Conservation (phyloP, 2,113 vertebrate species). For the Potamarius usumacintae region DNA sequence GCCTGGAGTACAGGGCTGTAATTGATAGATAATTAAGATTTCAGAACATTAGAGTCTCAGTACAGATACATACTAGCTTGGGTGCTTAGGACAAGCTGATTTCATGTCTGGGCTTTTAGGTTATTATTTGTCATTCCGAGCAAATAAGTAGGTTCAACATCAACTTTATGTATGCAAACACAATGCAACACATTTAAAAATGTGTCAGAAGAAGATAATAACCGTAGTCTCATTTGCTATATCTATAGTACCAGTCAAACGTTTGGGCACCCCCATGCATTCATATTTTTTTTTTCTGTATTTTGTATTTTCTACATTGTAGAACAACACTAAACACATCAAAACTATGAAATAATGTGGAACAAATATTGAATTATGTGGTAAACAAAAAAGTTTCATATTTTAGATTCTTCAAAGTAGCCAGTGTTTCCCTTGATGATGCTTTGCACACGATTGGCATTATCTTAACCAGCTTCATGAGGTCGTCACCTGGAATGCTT, state of each 20-base stretch:
- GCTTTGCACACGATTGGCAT: too few species aligned
- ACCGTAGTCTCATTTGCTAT: not conserved
- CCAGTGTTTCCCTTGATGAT: too few species aligned
- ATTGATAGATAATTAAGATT: constrained; percentile 40
- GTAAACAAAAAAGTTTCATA: too few species aligned
- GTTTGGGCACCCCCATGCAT: too few species aligned
- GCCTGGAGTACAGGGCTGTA: constrained; percentile 77
- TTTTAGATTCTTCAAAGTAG: too few species aligned
- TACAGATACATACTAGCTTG: not conserved
- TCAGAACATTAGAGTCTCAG: not conserved
- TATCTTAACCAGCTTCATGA: too few species aligned
- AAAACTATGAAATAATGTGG: too few species aligned
- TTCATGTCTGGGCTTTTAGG: not conserved
- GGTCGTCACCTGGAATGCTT: too few species aligned
- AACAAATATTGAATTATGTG: too few species aligned
- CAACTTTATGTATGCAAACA: not conserved
- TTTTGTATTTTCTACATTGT: too few species aligned
- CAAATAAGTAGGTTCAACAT: not conserved
- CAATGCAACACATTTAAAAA: not conserved
- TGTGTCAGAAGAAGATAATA: not conserved
- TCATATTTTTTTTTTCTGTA: too few species aligned
- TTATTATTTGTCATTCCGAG: not conserved
- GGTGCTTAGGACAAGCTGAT: not conserved
- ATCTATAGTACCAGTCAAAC: not conserved
- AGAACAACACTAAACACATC: too few species aligned